Evolutionary conservation across 2,888 invertebrate genomes (phyloP).

Genomic region (Watsonalla cultraria): DNA sequence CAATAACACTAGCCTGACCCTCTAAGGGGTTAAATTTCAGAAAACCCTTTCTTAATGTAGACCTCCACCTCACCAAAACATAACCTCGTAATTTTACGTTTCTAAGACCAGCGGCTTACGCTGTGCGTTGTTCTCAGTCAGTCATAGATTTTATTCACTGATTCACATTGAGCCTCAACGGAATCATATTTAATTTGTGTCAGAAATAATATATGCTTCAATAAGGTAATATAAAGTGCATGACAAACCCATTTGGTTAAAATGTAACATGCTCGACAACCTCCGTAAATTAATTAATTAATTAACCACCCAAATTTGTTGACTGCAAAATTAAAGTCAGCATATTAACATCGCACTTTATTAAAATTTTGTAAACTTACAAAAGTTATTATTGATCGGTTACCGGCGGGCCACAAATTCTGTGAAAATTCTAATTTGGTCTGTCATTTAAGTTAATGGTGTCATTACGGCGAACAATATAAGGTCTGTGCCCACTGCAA

Average conservation of each 20-base stretch:
- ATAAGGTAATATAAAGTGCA: conserved; percentile 45
- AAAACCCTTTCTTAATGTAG: too few relatives aligned
- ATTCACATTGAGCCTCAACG: neutral
- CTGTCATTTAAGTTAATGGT: conserved; percentile 53
- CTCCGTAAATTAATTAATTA: conserved; percentile 51
- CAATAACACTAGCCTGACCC: too few relatives aligned
- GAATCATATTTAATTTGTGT: neutral
- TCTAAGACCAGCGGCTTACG: too few relatives aligned
- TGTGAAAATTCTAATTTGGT: conserved; percentile 48
- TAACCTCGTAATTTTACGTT: too few relatives aligned
- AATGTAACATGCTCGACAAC: conserved; percentile 46
- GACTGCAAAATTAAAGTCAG: conserved; percentile 30
- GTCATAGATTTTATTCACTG: neutral
- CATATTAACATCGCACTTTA: conserved; percentile 47
- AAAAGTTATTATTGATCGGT: conserved; percentile 46
- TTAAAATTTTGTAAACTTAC: conserved; percentile 50
- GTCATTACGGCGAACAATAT: conserved; percentile 39
- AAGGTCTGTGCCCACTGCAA: conserved; percentile 1
- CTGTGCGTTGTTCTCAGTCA: too few relatives aligned
- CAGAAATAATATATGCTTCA: conserved; percentile 24
- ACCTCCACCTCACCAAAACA: too few relatives aligned
- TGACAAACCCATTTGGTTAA: conserved; percentile 39
- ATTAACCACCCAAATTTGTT: conserved; percentile 39
- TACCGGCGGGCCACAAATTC: conserved; percentile 43
- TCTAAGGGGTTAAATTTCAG: too few relatives aligned